Conservation (phyloP, 2,797 vertebrate species). For the Acridotheres tristis region DNA sequence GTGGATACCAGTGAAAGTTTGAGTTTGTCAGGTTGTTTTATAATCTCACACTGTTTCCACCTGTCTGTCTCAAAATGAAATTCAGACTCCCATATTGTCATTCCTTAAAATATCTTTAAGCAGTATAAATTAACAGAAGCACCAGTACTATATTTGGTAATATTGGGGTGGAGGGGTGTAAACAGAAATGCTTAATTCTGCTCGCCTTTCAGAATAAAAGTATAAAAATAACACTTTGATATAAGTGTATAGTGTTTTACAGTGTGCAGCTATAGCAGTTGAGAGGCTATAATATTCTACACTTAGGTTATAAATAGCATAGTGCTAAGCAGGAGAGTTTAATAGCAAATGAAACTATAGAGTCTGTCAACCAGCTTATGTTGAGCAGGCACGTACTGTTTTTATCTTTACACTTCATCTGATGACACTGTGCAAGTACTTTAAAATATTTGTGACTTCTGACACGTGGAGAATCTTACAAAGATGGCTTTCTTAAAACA, state of each 20-base stretch:
- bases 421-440: background rate
- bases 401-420: background rate
- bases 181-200: background rate
- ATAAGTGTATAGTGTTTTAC: background rate
- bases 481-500: background rate
- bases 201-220: background rate
- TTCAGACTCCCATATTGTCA: background rate
- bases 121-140: background rate
- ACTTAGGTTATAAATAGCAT: background rate
- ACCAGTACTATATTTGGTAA: background rate
- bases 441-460: background rate
- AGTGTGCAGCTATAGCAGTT: background rate
- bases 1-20: background rate
- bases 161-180: accelerated
- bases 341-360: background rate
- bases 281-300: background rate
- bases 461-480: background rate
- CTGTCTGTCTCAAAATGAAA: background rate
- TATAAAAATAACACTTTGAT: background rate
- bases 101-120: background rate
- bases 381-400: background rate
- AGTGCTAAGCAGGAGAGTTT: background rate
- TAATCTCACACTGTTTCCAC: background rate
- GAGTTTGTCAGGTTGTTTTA: background rate
- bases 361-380: background rate